Evolutionary conservation across 2,888 invertebrate species (phyloP).

Genomic region (Chaitophorus viminalis): DNA sequence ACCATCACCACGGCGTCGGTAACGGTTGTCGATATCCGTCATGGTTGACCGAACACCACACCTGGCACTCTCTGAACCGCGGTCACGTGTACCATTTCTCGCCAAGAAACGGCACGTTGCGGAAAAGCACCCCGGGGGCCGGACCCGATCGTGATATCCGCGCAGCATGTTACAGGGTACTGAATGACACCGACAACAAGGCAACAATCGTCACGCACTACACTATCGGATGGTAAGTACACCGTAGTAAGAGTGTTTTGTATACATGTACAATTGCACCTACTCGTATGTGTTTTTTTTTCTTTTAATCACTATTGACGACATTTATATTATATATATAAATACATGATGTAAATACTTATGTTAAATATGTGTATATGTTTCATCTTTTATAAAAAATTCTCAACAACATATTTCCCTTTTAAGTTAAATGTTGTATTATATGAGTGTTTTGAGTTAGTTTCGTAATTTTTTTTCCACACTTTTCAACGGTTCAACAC

Average conservation of each 20-base stretch:
- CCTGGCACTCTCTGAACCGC: conserved; percentile 83
- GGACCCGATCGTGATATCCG: conserved; percentile 71
- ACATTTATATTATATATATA: background rate
- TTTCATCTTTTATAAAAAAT: background rate
- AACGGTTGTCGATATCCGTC: conserved; percentile 78
- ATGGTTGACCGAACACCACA: conserved; percentile 83
- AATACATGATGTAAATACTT: too few species aligned
- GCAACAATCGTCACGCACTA: conserved; percentile 76
- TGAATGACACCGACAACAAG: conserved; percentile 65
- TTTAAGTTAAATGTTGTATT: conserved; percentile 26
- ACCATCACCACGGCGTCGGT: conserved; percentile 63
- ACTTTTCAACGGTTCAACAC: background rate
- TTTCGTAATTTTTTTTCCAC: conserved; percentile 2
- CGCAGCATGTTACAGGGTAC: conserved; percentile 65
- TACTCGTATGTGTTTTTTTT: background rate
- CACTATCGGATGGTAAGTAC: conserved; percentile 79
- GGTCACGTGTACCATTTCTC: conserved; percentile 79
- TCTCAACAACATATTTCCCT: background rate
- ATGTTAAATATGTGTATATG: too few species aligned
- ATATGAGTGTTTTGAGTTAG: conserved; percentile 10
- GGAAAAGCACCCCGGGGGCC: conserved; percentile 63
- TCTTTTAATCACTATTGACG: conserved; percentile 28
- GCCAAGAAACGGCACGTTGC: conserved; percentile 69
- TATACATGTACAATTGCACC: background rate
- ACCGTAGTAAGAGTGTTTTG: background rate